Evolutionary conservation across 2,888 invertebrate genomes (phyloP), one percentile per base, ranked within the genome.

Genomic region (Phytoseiulus persimilis): DNA sequence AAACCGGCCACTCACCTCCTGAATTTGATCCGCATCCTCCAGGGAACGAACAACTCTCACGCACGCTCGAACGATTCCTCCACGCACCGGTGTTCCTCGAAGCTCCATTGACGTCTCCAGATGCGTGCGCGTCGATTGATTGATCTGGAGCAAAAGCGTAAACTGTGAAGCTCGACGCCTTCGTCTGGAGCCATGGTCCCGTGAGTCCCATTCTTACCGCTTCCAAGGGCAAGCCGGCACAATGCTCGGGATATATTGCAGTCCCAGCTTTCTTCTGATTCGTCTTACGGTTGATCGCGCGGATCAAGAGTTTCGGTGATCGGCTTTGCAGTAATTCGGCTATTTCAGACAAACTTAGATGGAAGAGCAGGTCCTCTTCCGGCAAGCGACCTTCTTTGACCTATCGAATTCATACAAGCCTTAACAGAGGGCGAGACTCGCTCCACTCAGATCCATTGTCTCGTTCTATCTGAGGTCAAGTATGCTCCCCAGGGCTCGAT

Each of bases 1-100:
- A 3, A 1, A 65, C 1, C 14, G 46, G 28, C n/a, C 9, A 89
- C 46, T 6, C 0, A 89, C 83, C 89, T 90, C 90, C 89, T 91
- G 87, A 31, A 95, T 92, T 90, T 93, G 92, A 18, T 93, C 91
- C 3, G 96, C 95, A 92, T 95, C 95, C 14, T 94, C 93, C 32
- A 96, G 93, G 90, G 94, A 94, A 28, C 93, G 94, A 23, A 96
- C 94, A 1, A 96, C 96, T 91, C 96, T 95, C 0, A 95, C 96
- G 89, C 95, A 93, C 0, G 95, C 96, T 18, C 94, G 93, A 0
- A 95, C 94, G 65, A 94, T 94, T 0, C 96, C 96, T 9, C 94
- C 94, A 91, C 95, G 95, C 2, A 96, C 96, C 0, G 96, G 94
- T 14, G 95, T 95, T 14, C 95, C 96, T 91, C 92, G 91, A 6